Conservation (phyloP, 2,113 vertebrate species). For the Elephantulus edwardii region DNA sequence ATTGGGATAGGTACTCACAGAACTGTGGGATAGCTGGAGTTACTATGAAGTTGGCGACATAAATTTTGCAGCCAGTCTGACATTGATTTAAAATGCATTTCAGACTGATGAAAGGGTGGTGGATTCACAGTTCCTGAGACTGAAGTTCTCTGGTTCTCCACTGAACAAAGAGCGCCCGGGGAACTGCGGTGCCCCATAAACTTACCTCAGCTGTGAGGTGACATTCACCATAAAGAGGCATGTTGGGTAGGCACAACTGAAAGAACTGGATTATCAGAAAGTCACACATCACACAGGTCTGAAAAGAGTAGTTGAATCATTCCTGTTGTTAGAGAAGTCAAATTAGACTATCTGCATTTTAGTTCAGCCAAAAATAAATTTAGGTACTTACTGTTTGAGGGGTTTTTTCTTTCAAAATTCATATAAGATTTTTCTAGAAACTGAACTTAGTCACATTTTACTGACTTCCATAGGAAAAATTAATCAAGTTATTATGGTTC, state of each 20-base stretch:
- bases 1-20: slow-evolving; percentile 27
- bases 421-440: slow-evolving; percentile 52
- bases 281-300: neutral
- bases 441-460: neutral
- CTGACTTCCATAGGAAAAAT: slow-evolving; percentile 22
- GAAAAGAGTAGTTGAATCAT: slow-evolving; percentile 20
- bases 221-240: slow-evolving; percentile 53
- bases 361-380: slow-evolving; percentile 7
- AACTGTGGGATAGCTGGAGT: slow-evolving; percentile 26
- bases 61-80: slow-evolving; percentile 62
- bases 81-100: slow-evolving; percentile 69
- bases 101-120: slow-evolving; percentile 66
- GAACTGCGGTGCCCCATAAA: slow-evolving; percentile 51
- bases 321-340: slow-evolving; percentile 6
- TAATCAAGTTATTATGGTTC: neutral
- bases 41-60: slow-evolving; percentile 53
- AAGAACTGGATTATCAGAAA: slow-evolving; percentile 39
- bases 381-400: neutral
- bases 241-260: slow-evolving; percentile 19
- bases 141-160: slow-evolving; percentile 61
- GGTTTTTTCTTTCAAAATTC: neutral
- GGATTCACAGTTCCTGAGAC: slow-evolving; percentile 53
- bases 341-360: slow-evolving; percentile 1
- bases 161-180: slow-evolving; percentile 49
- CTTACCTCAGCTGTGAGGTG: slow-evolving; percentile 53